Evolutionary conservation across 2,797 vertebrate species (phyloP).

Genomic region (Micromesistius poutassou): DNA sequence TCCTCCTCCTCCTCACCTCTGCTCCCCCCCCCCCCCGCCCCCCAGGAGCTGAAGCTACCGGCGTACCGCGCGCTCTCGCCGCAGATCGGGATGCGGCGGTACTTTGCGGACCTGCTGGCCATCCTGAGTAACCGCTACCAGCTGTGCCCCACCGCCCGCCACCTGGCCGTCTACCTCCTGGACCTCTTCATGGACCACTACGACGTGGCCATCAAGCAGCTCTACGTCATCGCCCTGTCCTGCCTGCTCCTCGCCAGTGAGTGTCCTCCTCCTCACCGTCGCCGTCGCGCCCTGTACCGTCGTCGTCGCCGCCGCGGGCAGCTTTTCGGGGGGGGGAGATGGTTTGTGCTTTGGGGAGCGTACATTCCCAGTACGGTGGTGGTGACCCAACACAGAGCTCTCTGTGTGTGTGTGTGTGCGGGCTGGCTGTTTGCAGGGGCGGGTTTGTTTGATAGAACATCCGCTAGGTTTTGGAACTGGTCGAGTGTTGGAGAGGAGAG

Average conservation of each 20-base stretch:
- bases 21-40: not conserved
- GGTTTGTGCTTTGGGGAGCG: not conserved
- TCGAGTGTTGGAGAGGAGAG: not conserved
- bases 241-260: constrained; percentile 91
- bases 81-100: constrained; percentile 84
- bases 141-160: constrained; percentile 82
- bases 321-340: not conserved
- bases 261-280: too few relatives aligned
- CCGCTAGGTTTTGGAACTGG: not conserved
- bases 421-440: too few relatives aligned
- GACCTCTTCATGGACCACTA: constrained; percentile 88
- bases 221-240: constrained; percentile 80
- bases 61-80: constrained; percentile 83
- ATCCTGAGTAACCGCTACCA: constrained; percentile 82
- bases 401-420: too few relatives aligned
- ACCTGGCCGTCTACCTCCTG: constrained; percentile 86
- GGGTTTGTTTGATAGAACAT: not conserved
- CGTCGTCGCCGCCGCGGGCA: too few relatives aligned
- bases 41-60: constrained; percentile 86
- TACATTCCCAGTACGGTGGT: too few relatives aligned
- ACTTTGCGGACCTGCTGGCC: constrained; percentile 84
- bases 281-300: too few relatives aligned
- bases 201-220: constrained; percentile 81
- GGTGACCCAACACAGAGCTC: too few relatives aligned
- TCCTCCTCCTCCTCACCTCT: not conserved